Evolutionary conservation across 92 coral and sea anemone species (phyloP).

Genomic region (Actinernus sp.): DNA sequence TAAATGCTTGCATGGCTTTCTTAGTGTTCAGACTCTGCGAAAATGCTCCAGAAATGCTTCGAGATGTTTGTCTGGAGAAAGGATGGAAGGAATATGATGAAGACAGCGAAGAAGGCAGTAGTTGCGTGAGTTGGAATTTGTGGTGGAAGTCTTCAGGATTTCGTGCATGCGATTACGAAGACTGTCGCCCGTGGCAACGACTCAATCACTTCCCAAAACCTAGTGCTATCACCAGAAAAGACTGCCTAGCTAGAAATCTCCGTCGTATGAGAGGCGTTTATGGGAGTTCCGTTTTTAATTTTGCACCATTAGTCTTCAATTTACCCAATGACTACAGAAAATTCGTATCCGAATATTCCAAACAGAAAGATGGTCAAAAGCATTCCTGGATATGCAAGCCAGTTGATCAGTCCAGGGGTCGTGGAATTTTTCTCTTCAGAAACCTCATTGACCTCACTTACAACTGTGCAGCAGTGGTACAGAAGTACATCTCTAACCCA

Average conservation of each 20-base stretch:
- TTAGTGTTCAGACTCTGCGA: conserved; percentile 83
- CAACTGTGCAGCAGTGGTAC: conserved; percentile 89
- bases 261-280: conserved; percentile 82
- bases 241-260: conserved; percentile 82
- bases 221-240: conserved; percentile 76
- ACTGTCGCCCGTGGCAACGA: conserved; percentile 92
- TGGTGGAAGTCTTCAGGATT: conserved; percentile 94
- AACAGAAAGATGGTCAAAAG: conserved; percentile 33
- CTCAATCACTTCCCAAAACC: conserved; percentile 90
- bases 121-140: conserved; percentile 69
- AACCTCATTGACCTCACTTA: conserved; percentile 78
- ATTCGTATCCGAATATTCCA: conserved; percentile 85
- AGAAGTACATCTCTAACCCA: conserved; percentile 78
- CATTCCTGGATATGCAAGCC: conserved; percentile 89
- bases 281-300: conserved; percentile 70
- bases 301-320: conserved; percentile 75
- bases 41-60: conserved; percentile 77
- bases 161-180: conserved; percentile 77
- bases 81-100: conserved; percentile 84
- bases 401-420: conserved; percentile 79
- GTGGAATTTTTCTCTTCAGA: conserved; percentile 81
- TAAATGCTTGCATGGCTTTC: conserved; percentile 36
- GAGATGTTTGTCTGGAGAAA: conserved; percentile 77
- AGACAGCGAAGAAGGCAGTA: conserved; percentile 33
- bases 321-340: conserved; percentile 85